A percentile compares a stretch with the other conserved stretches of the same genome.
Evolutionary conservation across 2,113 vertebrate species (phyloP).

Genomic region (Muntiacus reevesi): DNA sequence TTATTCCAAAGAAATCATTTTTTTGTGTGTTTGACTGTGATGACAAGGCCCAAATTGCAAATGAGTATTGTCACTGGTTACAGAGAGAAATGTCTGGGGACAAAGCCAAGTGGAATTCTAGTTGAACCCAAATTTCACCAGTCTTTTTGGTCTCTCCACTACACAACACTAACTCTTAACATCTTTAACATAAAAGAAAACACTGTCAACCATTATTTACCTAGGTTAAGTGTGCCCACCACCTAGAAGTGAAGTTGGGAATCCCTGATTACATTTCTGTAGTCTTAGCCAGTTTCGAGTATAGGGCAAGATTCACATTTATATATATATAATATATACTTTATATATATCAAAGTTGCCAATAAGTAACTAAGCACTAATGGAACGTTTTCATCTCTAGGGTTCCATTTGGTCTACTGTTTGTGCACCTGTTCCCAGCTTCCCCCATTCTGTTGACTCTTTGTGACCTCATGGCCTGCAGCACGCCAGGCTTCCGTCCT

Average conservation of each 20-base stretch:
- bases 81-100: not conserved
- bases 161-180: not conserved
- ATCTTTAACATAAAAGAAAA: conserved; percentile 15
- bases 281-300: not conserved
- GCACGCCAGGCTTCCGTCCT: not conserved
- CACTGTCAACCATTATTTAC: not conserved
- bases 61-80: not conserved
- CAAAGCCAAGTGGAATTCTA: conserved; percentile 4
- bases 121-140: not conserved
- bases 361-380: not conserved
- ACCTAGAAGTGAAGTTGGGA: not conserved
- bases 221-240: not conserved
- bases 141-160: not conserved
- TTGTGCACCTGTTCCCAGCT: not conserved
- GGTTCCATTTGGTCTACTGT: not conserved
- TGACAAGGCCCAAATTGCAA: not conserved
- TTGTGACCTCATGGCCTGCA: not conserved
- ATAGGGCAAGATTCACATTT: not conserved
- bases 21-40: not conserved
- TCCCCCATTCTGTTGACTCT: not conserved
- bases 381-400: not conserved
- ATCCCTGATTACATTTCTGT: not conserved
- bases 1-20: conserved; percentile 21
- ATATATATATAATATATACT: not conserved
- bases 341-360: not conserved